Base-by-base conservation (phyloP, 2,888 invertebrate genomes). In the Patella ulyssiponensis region DNA sequence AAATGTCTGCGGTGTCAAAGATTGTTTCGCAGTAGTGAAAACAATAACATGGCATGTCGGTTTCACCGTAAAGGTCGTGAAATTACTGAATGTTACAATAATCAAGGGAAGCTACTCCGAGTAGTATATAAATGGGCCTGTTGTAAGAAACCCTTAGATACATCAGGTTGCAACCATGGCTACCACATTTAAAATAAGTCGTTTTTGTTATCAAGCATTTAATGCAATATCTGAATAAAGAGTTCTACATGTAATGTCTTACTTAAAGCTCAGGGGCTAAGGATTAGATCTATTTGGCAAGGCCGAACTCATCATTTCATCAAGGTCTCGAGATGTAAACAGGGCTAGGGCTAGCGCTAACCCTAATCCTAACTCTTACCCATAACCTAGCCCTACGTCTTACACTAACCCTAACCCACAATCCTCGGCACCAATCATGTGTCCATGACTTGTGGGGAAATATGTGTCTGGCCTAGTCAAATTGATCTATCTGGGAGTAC, bases 51-150 rank as follows among this genome's bases (percentile, higher is more conserved):
- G 78, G 82, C 89, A 4, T 89, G 89, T 73, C 80, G 83, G 64
- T 89, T 83, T 77, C 89, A 89, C 79, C 84, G 84, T 70, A 88
- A 87, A 79, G 88, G 88, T 11, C 76, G 86, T 27, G 86, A 88
- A 79, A 86, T 87, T 56, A 82, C 82, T 9, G 88, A 89, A 75
- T 82, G 85, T 76, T 87, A 87, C 78, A 86, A 86, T 76, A 73
- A 76, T 17, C 81, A 82, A 70, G 88, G 88, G 1, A 83, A 83
- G 71, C 80, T 89, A 20, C 77, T 82, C 44, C 83, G 83, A 72
- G 86, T 88, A 11, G 74, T 85, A 5, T 88, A 88, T 80, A 86
- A 86, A 73, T 89, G 89, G 89, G 86, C 87, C 15, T 89, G 89
- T 75, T 89, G 89, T 80, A 87, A 86, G 79, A 85, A 84, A 77